phyloP scores from a whole-genome alignment of 2,888 invertebrate genomes.

The Taphrorychus bicolor region DNA sequence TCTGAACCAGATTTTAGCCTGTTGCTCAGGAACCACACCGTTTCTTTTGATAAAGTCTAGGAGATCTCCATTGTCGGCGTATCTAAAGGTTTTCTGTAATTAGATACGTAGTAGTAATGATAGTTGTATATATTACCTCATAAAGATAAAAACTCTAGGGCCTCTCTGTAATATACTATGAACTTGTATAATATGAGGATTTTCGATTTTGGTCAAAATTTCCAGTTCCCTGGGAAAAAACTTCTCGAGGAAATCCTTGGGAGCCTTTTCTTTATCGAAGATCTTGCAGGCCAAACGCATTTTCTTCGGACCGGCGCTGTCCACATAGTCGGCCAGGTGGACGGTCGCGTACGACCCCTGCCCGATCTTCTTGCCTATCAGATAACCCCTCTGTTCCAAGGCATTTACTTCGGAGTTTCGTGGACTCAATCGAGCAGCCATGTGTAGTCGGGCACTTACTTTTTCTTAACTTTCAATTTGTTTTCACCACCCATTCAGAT shows the following conservation, averaged over 20 bases:
- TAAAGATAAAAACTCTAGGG: slow-evolving; percentile 86
- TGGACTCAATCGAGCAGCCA: slow-evolving; percentile 77
- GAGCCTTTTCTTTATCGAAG: slow-evolving; percentile 89
- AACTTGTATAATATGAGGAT: slow-evolving; percentile 89
- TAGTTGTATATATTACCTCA: no score
- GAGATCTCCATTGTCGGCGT: slow-evolving; percentile 89
- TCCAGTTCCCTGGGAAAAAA: slow-evolving; percentile 94
- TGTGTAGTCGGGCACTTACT: slow-evolving; percentile 49
- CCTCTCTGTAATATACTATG: slow-evolving; percentile 86
- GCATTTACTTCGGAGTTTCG: slow-evolving; percentile 86
- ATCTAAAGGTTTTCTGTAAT: slow-evolving; percentile 57
- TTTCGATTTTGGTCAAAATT: slow-evolving; percentile 86
- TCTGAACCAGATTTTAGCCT: slow-evolving; percentile 83
- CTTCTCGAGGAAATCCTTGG: slow-evolving; percentile 87
- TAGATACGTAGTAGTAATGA: no score
- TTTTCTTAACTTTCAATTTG: slow-evolving; percentile 39
- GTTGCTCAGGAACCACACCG: slow-evolving; percentile 79
- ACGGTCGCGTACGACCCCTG: slow-evolving; percentile 93
- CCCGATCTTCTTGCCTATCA: slow-evolving; percentile 82
- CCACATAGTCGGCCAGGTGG: slow-evolving; percentile 82
- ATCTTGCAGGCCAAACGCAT: slow-evolving; percentile 88
- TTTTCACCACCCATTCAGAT: slow-evolving; percentile 47
- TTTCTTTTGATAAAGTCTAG: slow-evolving; percentile 82
- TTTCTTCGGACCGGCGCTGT: slow-evolving; percentile 73
- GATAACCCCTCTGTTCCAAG: slow-evolving; percentile 83